phyloP scores from a whole-genome alignment of 2,113 vertebrate genomes.

The Aptenodytes patagonicus region DNA sequence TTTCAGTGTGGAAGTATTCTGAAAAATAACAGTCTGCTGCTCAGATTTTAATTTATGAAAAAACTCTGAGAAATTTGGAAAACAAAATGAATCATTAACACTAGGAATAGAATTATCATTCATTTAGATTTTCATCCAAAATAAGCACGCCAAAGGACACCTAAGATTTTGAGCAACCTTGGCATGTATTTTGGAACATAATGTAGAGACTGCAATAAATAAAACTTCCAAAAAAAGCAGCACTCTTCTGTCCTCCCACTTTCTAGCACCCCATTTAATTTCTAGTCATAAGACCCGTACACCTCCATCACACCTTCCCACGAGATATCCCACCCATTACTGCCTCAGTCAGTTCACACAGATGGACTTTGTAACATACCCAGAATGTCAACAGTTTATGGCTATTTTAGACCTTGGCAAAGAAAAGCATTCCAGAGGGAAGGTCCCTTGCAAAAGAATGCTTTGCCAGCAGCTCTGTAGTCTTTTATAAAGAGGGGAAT shows the following conservation, averaged over 20 bases:
- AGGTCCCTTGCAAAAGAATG: constrained; percentile 2
- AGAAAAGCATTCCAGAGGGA: constrained; percentile 42
- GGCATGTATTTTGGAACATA: constrained; percentile 33
- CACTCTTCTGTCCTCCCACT: constrained; percentile 51
- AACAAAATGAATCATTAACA: constrained; percentile 40
- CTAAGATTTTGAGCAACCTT: constrained; percentile 1
- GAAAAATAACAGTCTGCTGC: not conserved
- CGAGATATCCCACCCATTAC: constrained; percentile 40
- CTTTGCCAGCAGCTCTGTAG: constrained; percentile 30
- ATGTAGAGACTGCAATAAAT: constrained; percentile 34
- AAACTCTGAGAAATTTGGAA: constrained; percentile 6
- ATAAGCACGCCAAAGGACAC: not conserved
- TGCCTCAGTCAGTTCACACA: constrained; percentile 37
- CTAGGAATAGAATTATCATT: constrained; percentile 17
- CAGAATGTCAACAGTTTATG: constrained; percentile 48
- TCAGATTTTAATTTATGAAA: constrained; percentile 21
- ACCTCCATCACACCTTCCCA: constrained; percentile 52
- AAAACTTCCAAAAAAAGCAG: constrained; percentile 43
- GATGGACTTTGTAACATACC: constrained; percentile 36
- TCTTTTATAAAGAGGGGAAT: not conserved
- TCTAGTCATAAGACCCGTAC: constrained; percentile 26
- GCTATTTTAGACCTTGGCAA: constrained; percentile 62
- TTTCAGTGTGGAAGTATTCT: not conserved
- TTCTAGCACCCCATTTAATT: constrained; percentile 55
- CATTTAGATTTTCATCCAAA: constrained; percentile 14